Evolutionary conservation across 2,888 invertebrate genomes (phyloP).

Genomic region (Opisthograptis luteolata): DNA sequence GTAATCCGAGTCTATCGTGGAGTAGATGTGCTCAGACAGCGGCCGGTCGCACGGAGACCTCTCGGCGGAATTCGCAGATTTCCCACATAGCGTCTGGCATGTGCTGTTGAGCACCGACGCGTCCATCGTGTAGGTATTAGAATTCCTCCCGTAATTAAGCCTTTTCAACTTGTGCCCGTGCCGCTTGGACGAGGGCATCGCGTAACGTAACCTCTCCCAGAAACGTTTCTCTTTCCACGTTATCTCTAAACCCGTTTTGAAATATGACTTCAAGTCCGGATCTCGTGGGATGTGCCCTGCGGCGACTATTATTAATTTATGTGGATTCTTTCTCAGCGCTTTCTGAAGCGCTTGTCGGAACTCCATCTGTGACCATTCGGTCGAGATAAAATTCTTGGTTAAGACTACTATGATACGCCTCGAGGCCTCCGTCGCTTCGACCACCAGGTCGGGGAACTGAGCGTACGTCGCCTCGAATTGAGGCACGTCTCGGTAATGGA

Average conservation of each 20-base stretch:
- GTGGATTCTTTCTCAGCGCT: conserved; percentile 91
- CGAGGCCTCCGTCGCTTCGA: conserved; percentile 95
- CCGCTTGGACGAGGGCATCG: conserved; percentile 92
- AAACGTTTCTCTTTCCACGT: conserved; percentile 96
- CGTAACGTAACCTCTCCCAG: conserved; percentile 96
- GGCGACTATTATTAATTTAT: conserved; percentile 94
- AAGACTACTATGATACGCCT: conserved; percentile 94
- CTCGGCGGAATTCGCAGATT: conserved; percentile 80
- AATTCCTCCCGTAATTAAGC: conserved; percentile 90
- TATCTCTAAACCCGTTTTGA: conserved; percentile 94
- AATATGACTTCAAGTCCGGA: conserved; percentile 93
- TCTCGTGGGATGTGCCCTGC: conserved; percentile 92
- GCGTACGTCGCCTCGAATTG: conserved; percentile 88
- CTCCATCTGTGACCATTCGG: conserved; percentile 96
- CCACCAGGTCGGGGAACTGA: conserved; percentile 89
- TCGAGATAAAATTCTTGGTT: conserved; percentile 94
- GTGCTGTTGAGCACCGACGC: conserved; percentile 85
- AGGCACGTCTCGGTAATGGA: conserved; percentile 94
- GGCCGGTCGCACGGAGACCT: conserved; percentile 88
- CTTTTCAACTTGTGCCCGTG: conserved; percentile 81
- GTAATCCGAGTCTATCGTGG: conserved; percentile 95
- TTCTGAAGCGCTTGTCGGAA: conserved; percentile 95
- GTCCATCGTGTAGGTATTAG: conserved; percentile 94
- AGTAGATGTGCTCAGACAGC: conserved; percentile 94
- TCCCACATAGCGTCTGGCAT: conserved; percentile 84